Evolutionary conservation across 2,888 invertebrate species (phyloP), one percentile per base, ranked within the genome.

Genomic region (Colletes collaris): DNA sequence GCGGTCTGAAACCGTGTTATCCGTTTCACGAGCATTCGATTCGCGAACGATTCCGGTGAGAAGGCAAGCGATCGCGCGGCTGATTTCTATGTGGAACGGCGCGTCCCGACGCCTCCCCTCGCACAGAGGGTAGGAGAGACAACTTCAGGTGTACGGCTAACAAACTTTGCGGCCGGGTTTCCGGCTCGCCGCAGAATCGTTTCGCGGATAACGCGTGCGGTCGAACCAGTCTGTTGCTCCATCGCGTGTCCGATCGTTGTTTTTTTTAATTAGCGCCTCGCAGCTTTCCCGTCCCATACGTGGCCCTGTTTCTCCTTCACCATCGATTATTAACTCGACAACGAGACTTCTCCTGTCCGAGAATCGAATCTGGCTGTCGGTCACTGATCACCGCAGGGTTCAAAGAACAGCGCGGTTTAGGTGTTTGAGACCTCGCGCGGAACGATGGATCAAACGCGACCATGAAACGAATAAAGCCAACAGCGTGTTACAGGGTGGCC

Each of bases 401-500:
- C 86, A 86, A 82, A 82, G 82, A 77, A 76, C 69, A 75, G 62
- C 55, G 53, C 49, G 65, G 60, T 37, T 69, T 44, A 37, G 65
- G 71, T 72, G 84, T 84, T 81, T 69, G 77, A 76, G 82, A 74
- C 74, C 71, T 82, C 60, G 76, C 80, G 81, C 76, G 81, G 73
- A 74, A 73, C 81, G 77, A 81, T 79, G 83, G 86, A 83, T 86
- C 84, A 82, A 82, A 85, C 81, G 80, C 79, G 65, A 11, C 71
- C 44, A 44, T 55, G 59, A 66, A 68, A 73, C 79, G 76, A 82
- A 83, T 86, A 83, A 82, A 84, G 80, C 71, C 66, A 68, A 52
- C 73, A 73, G 67, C 60, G 59, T 52, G 64, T 19, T 64, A 79
- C 76, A 83, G 81, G 79, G 46, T 56, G 59, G 35, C 63, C 58